A percentile compares a stretch with the other conserved stretches of the same genome.
These are phyloP conservation scores for Drosophila basisetae DNA, from an alignment of 2,888 invertebrate species.

Conservation along the genomic window DNA sequence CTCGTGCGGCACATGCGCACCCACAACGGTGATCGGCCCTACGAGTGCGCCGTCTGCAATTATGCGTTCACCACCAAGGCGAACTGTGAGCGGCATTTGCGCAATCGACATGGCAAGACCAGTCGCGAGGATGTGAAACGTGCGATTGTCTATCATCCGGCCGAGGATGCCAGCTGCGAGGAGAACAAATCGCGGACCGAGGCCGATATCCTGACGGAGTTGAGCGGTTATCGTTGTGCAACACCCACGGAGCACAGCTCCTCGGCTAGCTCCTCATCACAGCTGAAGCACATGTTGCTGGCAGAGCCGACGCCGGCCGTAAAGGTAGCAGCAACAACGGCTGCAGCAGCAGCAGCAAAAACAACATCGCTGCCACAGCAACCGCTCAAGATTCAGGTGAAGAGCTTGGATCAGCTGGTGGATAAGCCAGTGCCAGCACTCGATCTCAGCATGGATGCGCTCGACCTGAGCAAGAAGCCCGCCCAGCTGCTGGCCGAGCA, in stretches of 20 bases:
- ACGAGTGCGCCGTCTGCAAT: constrained; percentile 97
- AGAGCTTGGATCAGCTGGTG: constrained; percentile 88
- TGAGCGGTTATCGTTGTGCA: constrained; percentile 50
- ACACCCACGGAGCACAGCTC: constrained; percentile 70
- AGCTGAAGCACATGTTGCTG: constrained; percentile 86
- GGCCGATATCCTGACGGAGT: constrained; percentile 53
- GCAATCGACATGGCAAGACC: constrained; percentile 95
- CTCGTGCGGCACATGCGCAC: constrained; percentile 96
- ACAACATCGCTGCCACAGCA: constrained; percentile 85
- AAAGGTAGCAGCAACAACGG: constrained; percentile 11
- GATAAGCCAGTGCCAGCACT: constrained; percentile 83
- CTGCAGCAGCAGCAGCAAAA: constrained; percentile 9
- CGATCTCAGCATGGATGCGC: constrained; percentile 91
- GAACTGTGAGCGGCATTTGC: constrained; percentile 97
- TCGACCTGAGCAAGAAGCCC: constrained; percentile 93
- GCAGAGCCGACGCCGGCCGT: constrained; percentile 39
- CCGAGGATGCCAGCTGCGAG: constrained; percentile 93
- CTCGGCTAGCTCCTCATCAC: constrained; percentile 82
- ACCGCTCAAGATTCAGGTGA: constrained; percentile 87
- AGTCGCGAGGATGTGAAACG: constrained; percentile 95
- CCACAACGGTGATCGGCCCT: constrained; percentile 97
- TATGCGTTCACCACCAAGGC: constrained; percentile 99
- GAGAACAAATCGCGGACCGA: constrained; percentile 85
- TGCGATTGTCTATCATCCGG: constrained; percentile 94
- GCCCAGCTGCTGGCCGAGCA: constrained; percentile 31